Percentiles rank a stretch among this genome's conserved stretches.
Evolutionary conservation across 1,140 invertebrate genomes (phyloP).

Genomic region (Listronotus bonariensis): DNA sequence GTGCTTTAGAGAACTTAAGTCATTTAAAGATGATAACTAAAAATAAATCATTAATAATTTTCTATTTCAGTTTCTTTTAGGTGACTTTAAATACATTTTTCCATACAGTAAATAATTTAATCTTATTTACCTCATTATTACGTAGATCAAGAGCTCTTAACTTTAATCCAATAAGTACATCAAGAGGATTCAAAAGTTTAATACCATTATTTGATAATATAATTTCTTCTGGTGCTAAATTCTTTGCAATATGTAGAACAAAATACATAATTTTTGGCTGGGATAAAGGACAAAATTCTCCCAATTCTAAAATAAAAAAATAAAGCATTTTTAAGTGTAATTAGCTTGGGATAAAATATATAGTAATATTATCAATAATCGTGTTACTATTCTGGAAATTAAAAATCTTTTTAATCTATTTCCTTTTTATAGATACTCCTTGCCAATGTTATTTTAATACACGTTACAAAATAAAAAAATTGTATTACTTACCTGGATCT

Average conservation of each 20-base stretch:
- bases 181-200: slow-evolving; percentile 51
- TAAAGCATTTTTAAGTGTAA: too few relatives aligned
- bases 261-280: slow-evolving; percentile 57
- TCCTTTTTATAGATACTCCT: too few relatives aligned
- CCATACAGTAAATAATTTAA: slow-evolving; percentile 8
- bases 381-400: too few relatives aligned
- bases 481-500: slow-evolving; percentile 50
- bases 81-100: not conserved
- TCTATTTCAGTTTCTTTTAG: too few relatives aligned
- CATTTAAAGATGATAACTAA: slow-evolving; percentile 70
- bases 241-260: slow-evolving; percentile 58
- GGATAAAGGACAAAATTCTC: slow-evolving; percentile 58
- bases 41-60: slow-evolving; percentile 22
- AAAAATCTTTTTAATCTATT: too few relatives aligned
- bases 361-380: too few relatives aligned
- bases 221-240: slow-evolving; percentile 51
- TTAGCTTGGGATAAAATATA: too few relatives aligned
- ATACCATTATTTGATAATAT: slow-evolving; percentile 58
- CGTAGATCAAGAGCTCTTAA: slow-evolving; percentile 57
- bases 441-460: too few relatives aligned
- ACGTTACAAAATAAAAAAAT: too few relatives aligned
- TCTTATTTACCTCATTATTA: slow-evolving; percentile 53
- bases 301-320: slow-evolving; percentile 50
- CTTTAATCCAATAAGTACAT: slow-evolving; percentile 50
- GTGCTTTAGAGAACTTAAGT: slow-evolving; percentile 70